These are phyloP conservation scores for Tachypleus tridentatus DNA, from an alignment of 1,140 invertebrate species.

Conservation along the genomic window DNA sequence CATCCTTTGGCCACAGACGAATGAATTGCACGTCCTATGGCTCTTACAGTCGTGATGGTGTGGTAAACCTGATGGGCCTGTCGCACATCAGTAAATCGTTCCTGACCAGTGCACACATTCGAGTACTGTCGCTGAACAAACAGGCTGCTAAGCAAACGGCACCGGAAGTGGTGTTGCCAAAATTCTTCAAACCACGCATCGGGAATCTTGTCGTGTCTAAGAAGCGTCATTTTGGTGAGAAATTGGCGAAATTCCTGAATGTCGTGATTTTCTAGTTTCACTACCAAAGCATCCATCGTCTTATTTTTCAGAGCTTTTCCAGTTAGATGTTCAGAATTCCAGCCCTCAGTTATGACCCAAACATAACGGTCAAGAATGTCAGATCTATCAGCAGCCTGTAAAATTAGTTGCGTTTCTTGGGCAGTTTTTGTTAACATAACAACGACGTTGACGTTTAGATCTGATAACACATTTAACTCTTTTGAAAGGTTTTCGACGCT, in stretches of 20 bases:
- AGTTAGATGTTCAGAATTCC: conserved; percentile 9
- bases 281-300: conserved; percentile 23
- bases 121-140: conserved; percentile 23
- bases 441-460: conserved; percentile 10
- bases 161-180: conserved; percentile 34
- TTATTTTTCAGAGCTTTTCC: conserved; percentile 32
- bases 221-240: conserved; percentile 30
- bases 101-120: conserved; percentile 15
- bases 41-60: conserved; percentile 34
- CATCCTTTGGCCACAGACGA: conserved; percentile 6
- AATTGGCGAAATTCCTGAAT: conserved; percentile 34
- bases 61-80: conserved; percentile 34
- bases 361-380: conserved; percentile 7
- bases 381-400: conserved; percentile 10
- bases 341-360: conserved; percentile 16
- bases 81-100: conserved; percentile 12
- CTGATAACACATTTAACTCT: conserved; percentile 7
- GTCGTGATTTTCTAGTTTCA: conserved; percentile 34
- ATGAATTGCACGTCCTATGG: conserved; percentile 33
- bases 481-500: conserved; percentile 1
- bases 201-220: conserved; percentile 31
- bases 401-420: conserved; percentile 5
- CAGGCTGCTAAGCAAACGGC: conserved; percentile 29
- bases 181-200: conserved; percentile 38
- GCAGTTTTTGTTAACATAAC: conserved; percentile 13